Evolutionary conservation across 2,888 invertebrate species (phyloP).

Genomic region (Caenorhabditis becei): DNA sequence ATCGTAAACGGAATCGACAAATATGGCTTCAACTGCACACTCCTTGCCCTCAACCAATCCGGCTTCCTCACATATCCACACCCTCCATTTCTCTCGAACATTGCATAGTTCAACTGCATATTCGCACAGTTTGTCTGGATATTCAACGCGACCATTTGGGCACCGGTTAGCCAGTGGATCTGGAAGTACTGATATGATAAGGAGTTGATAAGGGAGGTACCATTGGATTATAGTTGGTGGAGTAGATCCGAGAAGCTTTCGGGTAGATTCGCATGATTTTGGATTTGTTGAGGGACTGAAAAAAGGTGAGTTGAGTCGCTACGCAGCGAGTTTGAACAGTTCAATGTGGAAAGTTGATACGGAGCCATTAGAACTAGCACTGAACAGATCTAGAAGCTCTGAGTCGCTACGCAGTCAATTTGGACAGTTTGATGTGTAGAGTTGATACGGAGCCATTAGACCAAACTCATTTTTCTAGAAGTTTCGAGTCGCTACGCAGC

Average conservation of each 20-base stretch:
- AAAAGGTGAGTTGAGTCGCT: neutral
- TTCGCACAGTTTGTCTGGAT: slow-evolving; percentile 86
- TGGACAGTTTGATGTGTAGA: too few species aligned
- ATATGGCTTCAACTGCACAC: slow-evolving; percentile 47
- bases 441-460: too few species aligned
- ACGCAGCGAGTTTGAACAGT: too few species aligned
- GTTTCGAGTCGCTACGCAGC: too few species aligned
- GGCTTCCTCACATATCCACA: slow-evolving; percentile 59
- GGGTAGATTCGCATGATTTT: slow-evolving; percentile 61
- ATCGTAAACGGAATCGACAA: slow-evolving; percentile 55
- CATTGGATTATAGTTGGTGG: slow-evolving; percentile 68
- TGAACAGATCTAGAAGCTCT: too few species aligned
- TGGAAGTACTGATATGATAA: too few species aligned
- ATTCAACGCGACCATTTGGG: slow-evolving; percentile 91
- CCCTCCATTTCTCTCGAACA: slow-evolving; percentile 90
- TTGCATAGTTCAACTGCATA: slow-evolving; percentile 92
- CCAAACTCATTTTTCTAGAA: too few species aligned
- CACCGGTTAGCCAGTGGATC: slow-evolving; percentile 93
- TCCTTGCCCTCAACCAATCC: slow-evolving; percentile 39
- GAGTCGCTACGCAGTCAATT: too few species aligned
- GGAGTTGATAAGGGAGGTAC: too few species aligned
- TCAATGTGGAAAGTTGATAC: too few species aligned
- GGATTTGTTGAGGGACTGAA: slow-evolving; percentile 49
- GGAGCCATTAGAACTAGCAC: too few species aligned
- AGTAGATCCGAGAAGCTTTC: slow-evolving; percentile 63